A percentile compares a stretch with the other conserved stretches of the same genome.
Evolutionary conservation across 2,797 vertebrate genomes (phyloP).

Genomic region (Pteropus rufus): DNA sequence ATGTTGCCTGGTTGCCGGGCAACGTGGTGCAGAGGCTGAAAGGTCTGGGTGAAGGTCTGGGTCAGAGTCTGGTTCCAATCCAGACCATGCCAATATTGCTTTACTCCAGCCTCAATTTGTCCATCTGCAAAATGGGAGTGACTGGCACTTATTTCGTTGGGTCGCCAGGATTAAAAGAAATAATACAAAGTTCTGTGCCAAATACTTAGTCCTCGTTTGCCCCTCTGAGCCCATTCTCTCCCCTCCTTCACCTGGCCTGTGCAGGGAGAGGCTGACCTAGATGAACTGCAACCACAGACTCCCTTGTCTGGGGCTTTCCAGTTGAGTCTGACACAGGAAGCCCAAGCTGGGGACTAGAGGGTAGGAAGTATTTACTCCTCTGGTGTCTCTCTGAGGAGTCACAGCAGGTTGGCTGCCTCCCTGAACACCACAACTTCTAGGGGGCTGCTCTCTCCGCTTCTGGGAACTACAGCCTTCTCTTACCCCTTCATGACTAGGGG

Average conservation of each 20-base stretch:
- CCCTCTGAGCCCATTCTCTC: neutral
- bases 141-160: neutral
- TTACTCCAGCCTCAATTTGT: neutral
- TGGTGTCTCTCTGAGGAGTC: neutral
- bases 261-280: neutral
- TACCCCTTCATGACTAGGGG: neutral
- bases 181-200: neutral
- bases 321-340: neutral
- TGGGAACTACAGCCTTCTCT: neutral
- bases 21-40: fast-evolving
- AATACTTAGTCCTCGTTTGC: neutral
- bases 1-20: neutral
- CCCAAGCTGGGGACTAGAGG: neutral
- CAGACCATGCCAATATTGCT: neutral
- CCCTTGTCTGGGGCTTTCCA: neutral
- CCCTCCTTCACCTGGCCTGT: neutral
- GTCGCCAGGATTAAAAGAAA: neutral
- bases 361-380: neutral
- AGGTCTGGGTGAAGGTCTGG: neutral
- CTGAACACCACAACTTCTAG: neutral
- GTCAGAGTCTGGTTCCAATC: neutral
- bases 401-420: neutral
- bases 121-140: neutral
- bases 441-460: neutral
- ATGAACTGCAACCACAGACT: neutral